Evolutionary conservation across 2,888 invertebrate species (phyloP), one percentile per base, ranked within the genome.

Genomic region (Subacronicta megacephala): DNA sequence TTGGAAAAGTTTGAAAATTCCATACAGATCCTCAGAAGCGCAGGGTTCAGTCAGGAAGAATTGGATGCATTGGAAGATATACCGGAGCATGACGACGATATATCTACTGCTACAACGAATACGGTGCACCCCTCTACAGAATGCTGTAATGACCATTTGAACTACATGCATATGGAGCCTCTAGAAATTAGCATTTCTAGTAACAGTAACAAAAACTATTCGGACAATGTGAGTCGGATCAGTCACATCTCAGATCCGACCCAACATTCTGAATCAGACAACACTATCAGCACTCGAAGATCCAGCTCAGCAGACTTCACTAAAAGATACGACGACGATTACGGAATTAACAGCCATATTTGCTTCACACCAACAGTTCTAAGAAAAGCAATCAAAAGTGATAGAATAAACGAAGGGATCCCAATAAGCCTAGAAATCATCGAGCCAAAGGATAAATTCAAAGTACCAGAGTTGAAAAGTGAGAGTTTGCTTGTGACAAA

Each of bases 1-100:
- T 88, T 97, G 52, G 96, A 96, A 76, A 95, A 97, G 68, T 97
- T 97, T 82, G 97, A 97, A 84, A 97, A 96, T 84, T 96, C 97
- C 43, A 95, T 96, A 70, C 96, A 96, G 75, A 92, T 96, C 33
- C 81, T 96, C 16, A 90, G 95, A 59, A 95, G 95, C 75, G 95
- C 95, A 10, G 95, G 95, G 0, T 95, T 95, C 64, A 95, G 95
- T 57, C 94, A 94, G 70, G 95, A 95, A 62, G 95, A 95, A 62
- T 74, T 95, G 7, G 95, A 95, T 15, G 93, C 88, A 43, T 77
- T 93, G 53, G 93, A 94, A 78, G 93, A 93, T 51, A 90, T 92
- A 36, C 90, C 93, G 0, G 94, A 94, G 72, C 88, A 93, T 29
- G 93, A 93, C 1, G 91, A 92, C 33, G 92, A 93, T 44, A 85